Conservation (phyloP, 2,797 vertebrate species). For the Sebastes goodei region DNA sequence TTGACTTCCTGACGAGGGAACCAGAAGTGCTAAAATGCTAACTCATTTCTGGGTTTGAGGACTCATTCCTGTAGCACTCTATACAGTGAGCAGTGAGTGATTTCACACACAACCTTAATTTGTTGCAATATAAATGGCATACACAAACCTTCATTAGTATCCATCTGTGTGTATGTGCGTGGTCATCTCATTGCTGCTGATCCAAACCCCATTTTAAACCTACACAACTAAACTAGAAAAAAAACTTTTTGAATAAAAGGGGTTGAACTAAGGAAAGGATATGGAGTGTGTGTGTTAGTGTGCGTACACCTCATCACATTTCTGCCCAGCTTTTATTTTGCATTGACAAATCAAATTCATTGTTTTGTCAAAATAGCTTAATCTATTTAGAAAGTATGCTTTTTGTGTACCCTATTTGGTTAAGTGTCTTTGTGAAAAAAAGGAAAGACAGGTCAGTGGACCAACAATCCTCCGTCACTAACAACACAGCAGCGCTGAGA, state of each 20-base stretch:
- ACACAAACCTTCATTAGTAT: neutral
- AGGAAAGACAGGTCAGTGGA: neutral
- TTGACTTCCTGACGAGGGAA: no score
- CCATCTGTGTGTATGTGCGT: neutral
- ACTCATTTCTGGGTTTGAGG: no score
- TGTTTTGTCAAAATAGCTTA: neutral
- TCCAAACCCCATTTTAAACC: neutral
- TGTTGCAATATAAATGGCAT: neutral
- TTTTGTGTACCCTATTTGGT: neutral
- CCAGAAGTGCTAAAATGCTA: no score
- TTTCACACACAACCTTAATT: no score
- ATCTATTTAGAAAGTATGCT: neutral
- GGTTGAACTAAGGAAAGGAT: neutral
- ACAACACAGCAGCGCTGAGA: constrained; percentile 7
- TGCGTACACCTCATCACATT: neutral
- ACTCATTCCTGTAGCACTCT: no score
- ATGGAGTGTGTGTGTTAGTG: neutral
- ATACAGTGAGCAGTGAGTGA: no score
- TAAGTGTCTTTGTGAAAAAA: neutral
- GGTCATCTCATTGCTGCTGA: neutral
- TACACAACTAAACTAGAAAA: neutral
- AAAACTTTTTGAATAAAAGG: constrained; percentile 1
- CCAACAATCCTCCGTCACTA: constrained; percentile 23
- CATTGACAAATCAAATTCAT: neutral
- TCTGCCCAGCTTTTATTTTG: neutral